Evolutionary conservation across 2,888 invertebrate species (phyloP).

Genomic region (Lumbricus terrestris): DNA sequence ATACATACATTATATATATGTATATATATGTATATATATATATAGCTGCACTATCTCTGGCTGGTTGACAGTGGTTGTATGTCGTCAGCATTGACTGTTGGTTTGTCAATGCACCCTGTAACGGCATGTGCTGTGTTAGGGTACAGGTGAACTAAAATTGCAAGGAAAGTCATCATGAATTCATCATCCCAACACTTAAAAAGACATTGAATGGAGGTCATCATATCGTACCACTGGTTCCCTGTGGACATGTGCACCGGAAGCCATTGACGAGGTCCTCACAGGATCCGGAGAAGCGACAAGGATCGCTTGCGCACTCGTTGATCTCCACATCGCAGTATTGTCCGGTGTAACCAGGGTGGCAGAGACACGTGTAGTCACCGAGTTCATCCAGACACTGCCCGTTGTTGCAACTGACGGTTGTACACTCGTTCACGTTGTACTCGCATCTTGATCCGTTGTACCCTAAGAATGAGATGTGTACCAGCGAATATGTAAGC

Average conservation of each 20-base stretch:
- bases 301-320: constrained; percentile 27
- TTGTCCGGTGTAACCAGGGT: constrained; percentile 25
- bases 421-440: constrained; percentile 26
- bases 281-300: not conserved
- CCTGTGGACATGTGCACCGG: constrained; percentile 23
- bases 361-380: constrained; percentile 26
- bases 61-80: too few species aligned
- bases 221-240: constrained; percentile 41
- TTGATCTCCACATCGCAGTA: constrained; percentile 28
- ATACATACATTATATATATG: too few species aligned
- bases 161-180: too few species aligned
- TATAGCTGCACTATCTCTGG: too few species aligned
- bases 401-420: constrained; percentile 31
- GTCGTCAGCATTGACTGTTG: too few species aligned
- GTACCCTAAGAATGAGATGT: constrained; percentile 16
- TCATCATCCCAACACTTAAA: too few species aligned
- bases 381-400: constrained; percentile 25
- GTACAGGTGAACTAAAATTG: too few species aligned
- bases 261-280: not conserved
- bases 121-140: too few species aligned
- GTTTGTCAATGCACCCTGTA: too few species aligned
- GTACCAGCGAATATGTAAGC: too few species aligned
- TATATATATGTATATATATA: too few species aligned
- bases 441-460: constrained; percentile 26
- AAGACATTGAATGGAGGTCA: too few species aligned